Conservation (phyloP, 2,113 vertebrate genomes). For the Heloderma charlesbogerti region DNA sequence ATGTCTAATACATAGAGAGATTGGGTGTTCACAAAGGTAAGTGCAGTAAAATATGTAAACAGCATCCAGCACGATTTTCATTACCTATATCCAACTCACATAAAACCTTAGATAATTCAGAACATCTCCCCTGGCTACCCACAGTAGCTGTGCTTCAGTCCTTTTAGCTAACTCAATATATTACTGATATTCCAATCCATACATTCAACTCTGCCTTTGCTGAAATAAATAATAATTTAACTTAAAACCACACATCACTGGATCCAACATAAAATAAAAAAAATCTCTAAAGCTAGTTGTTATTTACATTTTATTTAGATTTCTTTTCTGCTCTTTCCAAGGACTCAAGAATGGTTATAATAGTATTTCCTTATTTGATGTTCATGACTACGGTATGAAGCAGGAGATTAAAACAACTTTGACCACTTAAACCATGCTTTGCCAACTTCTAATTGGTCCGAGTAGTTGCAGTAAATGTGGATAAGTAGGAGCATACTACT, state of each 20-base stretch:
- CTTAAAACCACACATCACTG: slow-evolving; percentile 15
- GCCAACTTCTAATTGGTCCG: not conserved
- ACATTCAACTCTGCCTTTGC: not conserved
- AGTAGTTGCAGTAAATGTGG: not conserved
- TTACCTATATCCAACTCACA: not conserved
- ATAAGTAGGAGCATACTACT: not conserved
- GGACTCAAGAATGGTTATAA: not conserved
- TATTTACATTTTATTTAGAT: not conserved
- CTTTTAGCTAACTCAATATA: slow-evolving; percentile 18
- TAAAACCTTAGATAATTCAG: not conserved
- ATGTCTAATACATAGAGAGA: not conserved
- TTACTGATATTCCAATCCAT: not conserved
- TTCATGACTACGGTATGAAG: not conserved
- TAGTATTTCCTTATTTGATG: not conserved
- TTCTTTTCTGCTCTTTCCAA: not conserved
- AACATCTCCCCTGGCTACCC: too few species aligned
- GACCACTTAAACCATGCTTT: not conserved
- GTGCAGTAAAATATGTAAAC: not conserved
- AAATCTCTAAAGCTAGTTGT: slow-evolving; percentile 34
- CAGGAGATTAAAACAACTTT: not conserved
- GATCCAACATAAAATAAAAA: slow-evolving; percentile 51
- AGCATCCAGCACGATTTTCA: slow-evolving; percentile 16
- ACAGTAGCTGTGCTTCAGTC: not conserved
- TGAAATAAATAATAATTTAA: slow-evolving; percentile 31
- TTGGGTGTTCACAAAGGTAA: slow-evolving; percentile 11